Conservation (phyloP, 2,113 vertebrate genomes). For the Lampris incognitus region DNA sequence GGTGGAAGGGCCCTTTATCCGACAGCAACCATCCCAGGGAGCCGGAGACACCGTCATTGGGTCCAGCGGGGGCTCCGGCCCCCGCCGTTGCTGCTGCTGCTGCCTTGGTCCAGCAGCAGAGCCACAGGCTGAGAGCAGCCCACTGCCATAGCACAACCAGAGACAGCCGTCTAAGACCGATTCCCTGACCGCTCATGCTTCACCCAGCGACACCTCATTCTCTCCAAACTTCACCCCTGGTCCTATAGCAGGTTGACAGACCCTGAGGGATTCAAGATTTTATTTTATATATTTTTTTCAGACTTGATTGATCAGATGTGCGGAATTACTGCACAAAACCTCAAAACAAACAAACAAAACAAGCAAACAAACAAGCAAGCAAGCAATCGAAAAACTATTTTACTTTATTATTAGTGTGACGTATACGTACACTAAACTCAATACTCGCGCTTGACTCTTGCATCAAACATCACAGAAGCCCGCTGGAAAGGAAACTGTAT, state of each 20-base stretch:
- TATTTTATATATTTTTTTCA: no score
- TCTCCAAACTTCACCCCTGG: slow-evolving; percentile 73
- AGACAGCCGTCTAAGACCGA: slow-evolving; percentile 92
- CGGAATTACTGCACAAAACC: no score
- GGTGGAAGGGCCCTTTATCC: slow-evolving; percentile 86
- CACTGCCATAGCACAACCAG: slow-evolving; percentile 94
- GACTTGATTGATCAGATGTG: no score
- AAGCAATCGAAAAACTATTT: no score
- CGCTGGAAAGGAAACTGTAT: no score
- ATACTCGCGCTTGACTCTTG: no score
- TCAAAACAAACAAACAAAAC: no score
- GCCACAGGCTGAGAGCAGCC: slow-evolving; percentile 90
- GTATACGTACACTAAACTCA: no score
- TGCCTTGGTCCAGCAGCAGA: slow-evolving; percentile 79
- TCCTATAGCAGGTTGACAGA: slow-evolving; percentile 37
- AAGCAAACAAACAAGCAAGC: no score
- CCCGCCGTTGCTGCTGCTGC: slow-evolving; percentile 86
- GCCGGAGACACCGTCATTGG: slow-evolving; percentile 75
- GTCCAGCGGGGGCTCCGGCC: slow-evolving; percentile 84
- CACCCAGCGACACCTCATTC: slow-evolving; percentile 93
- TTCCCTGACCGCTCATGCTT: slow-evolving; percentile 94
- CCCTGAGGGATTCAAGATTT: neutral
- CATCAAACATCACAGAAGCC: no score
- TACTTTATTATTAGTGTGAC: no score
- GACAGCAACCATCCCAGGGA: slow-evolving; percentile 84